Evolutionary conservation across 2,797 vertebrate species (phyloP).

Genomic region (Crocidura indochinensis): DNA sequence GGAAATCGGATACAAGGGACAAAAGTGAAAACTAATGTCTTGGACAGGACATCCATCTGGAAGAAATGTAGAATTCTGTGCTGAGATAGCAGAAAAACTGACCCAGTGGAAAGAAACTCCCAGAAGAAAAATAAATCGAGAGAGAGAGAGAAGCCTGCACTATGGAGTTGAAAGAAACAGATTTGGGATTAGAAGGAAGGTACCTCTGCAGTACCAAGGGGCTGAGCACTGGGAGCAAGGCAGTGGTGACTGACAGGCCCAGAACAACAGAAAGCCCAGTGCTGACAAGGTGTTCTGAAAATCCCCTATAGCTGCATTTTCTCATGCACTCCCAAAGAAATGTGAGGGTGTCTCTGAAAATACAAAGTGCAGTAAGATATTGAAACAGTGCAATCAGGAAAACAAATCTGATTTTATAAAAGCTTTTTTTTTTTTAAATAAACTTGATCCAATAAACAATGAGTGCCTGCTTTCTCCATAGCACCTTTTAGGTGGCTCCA

Average conservation of each 20-base stretch:
- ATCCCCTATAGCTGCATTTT: background rate
- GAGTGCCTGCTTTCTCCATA: slow-evolving; percentile 1
- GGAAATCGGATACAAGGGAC: background rate
- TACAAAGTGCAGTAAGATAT: slow-evolving; percentile 13
- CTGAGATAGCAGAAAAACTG: background rate
- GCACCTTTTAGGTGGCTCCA: background rate
- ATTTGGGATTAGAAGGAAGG: too few species aligned
- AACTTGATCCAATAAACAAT: slow-evolving; percentile 17
- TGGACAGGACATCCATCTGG: background rate
- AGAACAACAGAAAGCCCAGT: too few species aligned
- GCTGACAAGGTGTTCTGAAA: background rate
- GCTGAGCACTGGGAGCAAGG: background rate
- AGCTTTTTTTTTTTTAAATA: background rate
- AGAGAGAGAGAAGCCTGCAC: background rate
- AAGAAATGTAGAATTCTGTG: background rate
- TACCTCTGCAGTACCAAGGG: too few species aligned
- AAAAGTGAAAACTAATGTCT: too few species aligned
- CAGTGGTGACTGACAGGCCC: too few species aligned
- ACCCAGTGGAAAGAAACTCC: background rate
- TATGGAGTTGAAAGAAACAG: too few species aligned
- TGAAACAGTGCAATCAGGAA: background rate
- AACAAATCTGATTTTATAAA: too few species aligned
- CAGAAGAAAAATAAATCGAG: background rate
- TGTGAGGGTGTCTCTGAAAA: background rate
- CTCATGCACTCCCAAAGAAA: background rate